Percentiles rank a stretch among this genome's conserved stretches.
Conservation (phyloP, 2,888 invertebrate species). For the Hypselothyrea guttata region DNA sequence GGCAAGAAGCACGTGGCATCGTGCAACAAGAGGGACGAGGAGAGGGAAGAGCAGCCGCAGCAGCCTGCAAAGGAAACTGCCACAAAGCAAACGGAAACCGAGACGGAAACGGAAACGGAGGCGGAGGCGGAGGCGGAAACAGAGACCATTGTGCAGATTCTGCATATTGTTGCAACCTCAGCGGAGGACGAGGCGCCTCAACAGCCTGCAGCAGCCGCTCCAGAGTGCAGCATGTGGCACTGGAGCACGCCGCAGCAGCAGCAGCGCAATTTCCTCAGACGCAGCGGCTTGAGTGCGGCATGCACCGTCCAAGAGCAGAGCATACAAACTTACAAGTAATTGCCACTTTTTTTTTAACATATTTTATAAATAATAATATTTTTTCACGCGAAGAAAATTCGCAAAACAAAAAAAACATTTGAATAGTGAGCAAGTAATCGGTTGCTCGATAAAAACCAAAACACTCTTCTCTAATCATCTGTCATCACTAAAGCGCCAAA, state of each 20-base stretch:
- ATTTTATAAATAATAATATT: too few species aligned
- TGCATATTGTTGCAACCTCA: too few species aligned
- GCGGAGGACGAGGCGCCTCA: too few species aligned
- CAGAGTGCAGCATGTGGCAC: slow-evolving; percentile 29
- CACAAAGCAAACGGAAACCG: not conserved
- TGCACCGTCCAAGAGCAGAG: slow-evolving; percentile 19
- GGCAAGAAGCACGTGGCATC: slow-evolving; percentile 33
- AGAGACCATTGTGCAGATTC: too few species aligned
- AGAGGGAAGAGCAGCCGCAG: not conserved
- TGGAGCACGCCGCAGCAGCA: slow-evolving; percentile 38
- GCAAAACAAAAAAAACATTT: too few species aligned
- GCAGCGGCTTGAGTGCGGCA: slow-evolving; percentile 19
- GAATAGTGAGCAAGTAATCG: too few species aligned
- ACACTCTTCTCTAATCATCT: too few species aligned
- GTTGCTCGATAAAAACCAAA: too few species aligned
- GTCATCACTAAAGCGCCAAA: too few species aligned
- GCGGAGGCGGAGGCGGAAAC: too few species aligned
- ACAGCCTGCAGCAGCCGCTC: not conserved
- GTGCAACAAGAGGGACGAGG: not conserved
- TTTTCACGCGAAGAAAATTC: too few species aligned
- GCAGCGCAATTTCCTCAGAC: slow-evolving; percentile 33
- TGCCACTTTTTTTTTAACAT: not conserved
- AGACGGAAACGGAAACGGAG: too few species aligned
- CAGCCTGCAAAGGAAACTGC: not conserved
- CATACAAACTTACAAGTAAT: slow-evolving; percentile 39